Percentiles rank a stretch among this genome's conserved stretches.
These are phyloP conservation scores for Pluvianellus socialis DNA, from an alignment of 2,113 vertebrate genomes.

Conservation along the genomic window DNA sequence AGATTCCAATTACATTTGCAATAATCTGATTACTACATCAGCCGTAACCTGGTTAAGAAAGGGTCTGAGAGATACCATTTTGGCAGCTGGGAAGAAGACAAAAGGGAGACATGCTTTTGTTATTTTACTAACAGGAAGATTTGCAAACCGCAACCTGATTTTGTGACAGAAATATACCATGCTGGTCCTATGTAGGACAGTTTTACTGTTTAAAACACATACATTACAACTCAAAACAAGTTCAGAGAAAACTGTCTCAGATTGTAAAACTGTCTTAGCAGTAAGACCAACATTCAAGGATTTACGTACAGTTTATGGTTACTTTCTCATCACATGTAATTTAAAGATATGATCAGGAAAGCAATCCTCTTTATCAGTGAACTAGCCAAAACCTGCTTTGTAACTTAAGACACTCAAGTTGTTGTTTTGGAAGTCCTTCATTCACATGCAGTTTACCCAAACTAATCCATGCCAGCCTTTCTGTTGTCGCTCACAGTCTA, in stretches of 20 bases:
- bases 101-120: neutral
- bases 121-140: neutral
- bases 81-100: neutral
- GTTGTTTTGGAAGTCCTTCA: neutral
- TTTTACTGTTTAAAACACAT: neutral
- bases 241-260: neutral
- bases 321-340: neutral
- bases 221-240: neutral
- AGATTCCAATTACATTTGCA: conserved; percentile 50
- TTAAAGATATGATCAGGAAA: neutral
- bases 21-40: conserved; percentile 48
- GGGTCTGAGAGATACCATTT: neutral
- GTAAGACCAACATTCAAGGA: neutral
- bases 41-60: conserved; percentile 48
- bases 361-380: neutral
- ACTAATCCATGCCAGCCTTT: neutral
- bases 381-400: neutral
- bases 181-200: rapidly evolving
- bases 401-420: neutral
- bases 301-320: neutral
- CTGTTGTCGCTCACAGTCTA: neutral
- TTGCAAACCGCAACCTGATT: neutral
- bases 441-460: neutral
- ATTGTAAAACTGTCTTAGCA: neutral
- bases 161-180: neutral